These are phyloP conservation scores for Branchellion lobata DNA, from an alignment of 2,888 invertebrate genomes.

Conservation along the genomic window DNA sequence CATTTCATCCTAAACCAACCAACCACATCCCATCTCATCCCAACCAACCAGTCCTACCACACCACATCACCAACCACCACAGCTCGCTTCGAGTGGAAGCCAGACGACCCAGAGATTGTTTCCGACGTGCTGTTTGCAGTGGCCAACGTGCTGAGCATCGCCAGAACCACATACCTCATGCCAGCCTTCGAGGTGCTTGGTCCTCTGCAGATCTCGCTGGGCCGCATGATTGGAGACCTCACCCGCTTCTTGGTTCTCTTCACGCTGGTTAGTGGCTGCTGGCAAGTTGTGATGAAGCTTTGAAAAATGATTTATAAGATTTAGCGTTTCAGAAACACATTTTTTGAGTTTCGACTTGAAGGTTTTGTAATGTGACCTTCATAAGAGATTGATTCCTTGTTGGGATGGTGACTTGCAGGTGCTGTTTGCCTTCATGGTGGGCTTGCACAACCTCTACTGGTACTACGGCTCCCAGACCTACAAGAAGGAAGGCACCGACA, in stretches of 20 bases:
- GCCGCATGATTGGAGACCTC: constrained; percentile 62
- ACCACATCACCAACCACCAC: too few relatives aligned
- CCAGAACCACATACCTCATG: constrained; percentile 62
- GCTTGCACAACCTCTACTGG: constrained; percentile 63
- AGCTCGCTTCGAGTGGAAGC: constrained; percentile 62
- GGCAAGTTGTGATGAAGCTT: too few relatives aligned
- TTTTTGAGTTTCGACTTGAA: background rate
- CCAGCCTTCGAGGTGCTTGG: constrained; percentile 62
- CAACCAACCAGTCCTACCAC: too few relatives aligned
- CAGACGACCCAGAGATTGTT: constrained; percentile 62
- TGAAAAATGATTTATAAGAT: background rate
- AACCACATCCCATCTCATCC: too few relatives aligned
- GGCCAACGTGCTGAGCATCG: constrained; percentile 62
- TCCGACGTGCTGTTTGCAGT: constrained; percentile 62
- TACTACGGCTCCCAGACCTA: constrained; percentile 61
- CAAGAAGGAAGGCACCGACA: constrained; percentile 55
- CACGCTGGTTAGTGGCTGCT: constrained; percentile 57
- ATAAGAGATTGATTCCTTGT: too few relatives aligned
- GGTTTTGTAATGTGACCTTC: too few relatives aligned
- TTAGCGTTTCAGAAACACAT: background rate
- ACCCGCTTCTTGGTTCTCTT: constrained; percentile 62
- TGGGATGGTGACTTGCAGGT: too few relatives aligned
- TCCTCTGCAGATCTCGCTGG: constrained; percentile 62
- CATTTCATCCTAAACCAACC: too few relatives aligned
- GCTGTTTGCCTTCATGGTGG: constrained; percentile 62